Conservation (phyloP, 2,888 invertebrate genomes). For the Agrochola macilenta region DNA sequence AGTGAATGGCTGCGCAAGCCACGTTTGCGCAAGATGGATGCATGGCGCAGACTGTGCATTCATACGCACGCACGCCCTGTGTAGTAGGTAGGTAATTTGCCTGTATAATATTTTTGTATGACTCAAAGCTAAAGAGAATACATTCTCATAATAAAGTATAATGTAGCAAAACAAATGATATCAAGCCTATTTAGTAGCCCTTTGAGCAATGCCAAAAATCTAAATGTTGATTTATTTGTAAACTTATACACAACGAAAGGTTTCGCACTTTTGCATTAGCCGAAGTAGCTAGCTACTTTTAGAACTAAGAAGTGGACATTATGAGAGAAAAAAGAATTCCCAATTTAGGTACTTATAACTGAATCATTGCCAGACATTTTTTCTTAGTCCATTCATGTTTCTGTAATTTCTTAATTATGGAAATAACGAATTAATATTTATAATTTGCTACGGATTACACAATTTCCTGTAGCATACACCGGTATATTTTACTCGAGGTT, state of each 20-base stretch:
- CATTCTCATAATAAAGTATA: neutral
- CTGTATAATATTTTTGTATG: slow-evolving; percentile 17
- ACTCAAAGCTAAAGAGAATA: slow-evolving; percentile 29
- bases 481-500: slow-evolving; percentile 53
- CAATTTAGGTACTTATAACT: neutral
- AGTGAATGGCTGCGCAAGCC: slow-evolving; percentile 22
- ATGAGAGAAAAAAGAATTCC: too few species aligned
- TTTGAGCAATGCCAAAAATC: neutral
- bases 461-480: slow-evolving; percentile 48
- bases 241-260: neutral
- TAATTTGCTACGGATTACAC: slow-evolving; percentile 45
- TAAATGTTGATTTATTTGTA: neutral
- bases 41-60: slow-evolving; percentile 26
- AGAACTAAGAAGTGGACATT: neutral
- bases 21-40: slow-evolving; percentile 42
- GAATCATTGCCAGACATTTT: neutral
- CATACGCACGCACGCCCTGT: slow-evolving; percentile 22
- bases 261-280: neutral
- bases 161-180: slow-evolving; percentile 9
- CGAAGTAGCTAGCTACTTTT: neutral
- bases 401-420: slow-evolving; percentile 28
- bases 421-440: slow-evolving; percentile 35
- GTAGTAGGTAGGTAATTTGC: neutral
- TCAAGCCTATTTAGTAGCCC: too few species aligned
- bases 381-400: slow-evolving; percentile 19